A percentile compares a stretch with the other conserved stretches of the same genome.
phyloP scores from a whole-genome alignment of 2,888 invertebrate genomes.

The Mythimna pallens region DNA sequence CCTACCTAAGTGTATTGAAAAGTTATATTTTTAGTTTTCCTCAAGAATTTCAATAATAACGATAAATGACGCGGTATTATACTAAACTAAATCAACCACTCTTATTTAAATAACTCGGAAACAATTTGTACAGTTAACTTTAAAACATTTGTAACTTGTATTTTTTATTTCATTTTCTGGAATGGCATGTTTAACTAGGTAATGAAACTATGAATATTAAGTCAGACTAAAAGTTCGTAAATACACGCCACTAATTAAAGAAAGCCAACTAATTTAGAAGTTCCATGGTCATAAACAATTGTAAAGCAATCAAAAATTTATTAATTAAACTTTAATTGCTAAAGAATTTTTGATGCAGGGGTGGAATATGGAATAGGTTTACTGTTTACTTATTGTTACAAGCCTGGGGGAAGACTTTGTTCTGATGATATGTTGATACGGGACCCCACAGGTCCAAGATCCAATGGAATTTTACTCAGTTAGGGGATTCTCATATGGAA shows the following conservation, averaged over 20 bases:
- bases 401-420: too few species aligned
- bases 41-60: too few species aligned
- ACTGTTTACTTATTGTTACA: too few species aligned
- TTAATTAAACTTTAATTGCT: conserved; percentile 17
- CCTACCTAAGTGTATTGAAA: too few species aligned
- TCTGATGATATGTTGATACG: too few species aligned
- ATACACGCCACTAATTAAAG: conserved; percentile 42
- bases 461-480: too few species aligned
- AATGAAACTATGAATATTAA: conserved; percentile 47
- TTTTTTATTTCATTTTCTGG: background rate
- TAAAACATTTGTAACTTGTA: too few species aligned
- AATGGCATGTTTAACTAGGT: conserved; percentile 16
- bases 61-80: background rate
- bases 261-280: conserved; percentile 32
- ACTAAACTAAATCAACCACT: too few species aligned
- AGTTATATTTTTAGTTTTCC: too few species aligned
- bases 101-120: background rate
- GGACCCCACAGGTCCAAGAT: too few species aligned
- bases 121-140: background rate
- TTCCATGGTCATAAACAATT: conserved; percentile 31
- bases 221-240: conserved; percentile 6
- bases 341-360: conserved; percentile 5
- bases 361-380: conserved; percentile 3
- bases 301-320: conserved; percentile 28
- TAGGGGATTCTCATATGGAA: too few species aligned